Evolutionary conservation across 2,797 vertebrate species (phyloP).

Genomic region (Pseudomugil tenellus): DNA sequence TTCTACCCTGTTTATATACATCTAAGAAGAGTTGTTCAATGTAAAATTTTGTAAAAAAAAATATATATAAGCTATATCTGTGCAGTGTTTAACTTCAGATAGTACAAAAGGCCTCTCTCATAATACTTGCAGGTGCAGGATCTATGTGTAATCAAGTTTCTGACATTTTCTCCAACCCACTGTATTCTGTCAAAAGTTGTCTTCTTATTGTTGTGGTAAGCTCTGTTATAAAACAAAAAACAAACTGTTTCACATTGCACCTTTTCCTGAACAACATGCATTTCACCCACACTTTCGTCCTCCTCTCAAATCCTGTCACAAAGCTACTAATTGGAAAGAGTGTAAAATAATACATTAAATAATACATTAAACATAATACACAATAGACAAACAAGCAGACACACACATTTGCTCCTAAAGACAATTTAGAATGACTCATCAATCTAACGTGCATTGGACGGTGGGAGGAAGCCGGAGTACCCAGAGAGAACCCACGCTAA

Average conservation of each 20-base stretch:
- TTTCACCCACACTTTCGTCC: neutral
- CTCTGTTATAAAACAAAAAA: neutral
- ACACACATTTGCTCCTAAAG: no score
- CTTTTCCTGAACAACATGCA: neutral
- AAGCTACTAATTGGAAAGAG: no score
- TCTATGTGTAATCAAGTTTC: neutral
- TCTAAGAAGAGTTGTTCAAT: neutral
- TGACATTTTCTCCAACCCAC: neutral
- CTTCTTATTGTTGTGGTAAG: neutral
- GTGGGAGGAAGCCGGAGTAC: no score
- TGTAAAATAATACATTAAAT: no score
- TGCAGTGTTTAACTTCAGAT: neutral
- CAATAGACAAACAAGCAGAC: no score
- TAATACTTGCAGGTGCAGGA: neutral
- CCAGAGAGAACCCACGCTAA: no score
- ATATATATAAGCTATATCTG: neutral
- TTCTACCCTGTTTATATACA: neutral
- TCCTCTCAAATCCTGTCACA: no score
- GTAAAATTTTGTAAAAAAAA: conserved; percentile 6
- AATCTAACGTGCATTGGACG: no score
- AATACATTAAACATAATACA: no score
- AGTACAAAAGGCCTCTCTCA: neutral
- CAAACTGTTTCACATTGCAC: no score
- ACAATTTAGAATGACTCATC: no score
- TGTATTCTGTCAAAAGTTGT: neutral